Base-by-base conservation (phyloP, 2,888 invertebrate genomes). In the Hybos culiciformis region DNA sequence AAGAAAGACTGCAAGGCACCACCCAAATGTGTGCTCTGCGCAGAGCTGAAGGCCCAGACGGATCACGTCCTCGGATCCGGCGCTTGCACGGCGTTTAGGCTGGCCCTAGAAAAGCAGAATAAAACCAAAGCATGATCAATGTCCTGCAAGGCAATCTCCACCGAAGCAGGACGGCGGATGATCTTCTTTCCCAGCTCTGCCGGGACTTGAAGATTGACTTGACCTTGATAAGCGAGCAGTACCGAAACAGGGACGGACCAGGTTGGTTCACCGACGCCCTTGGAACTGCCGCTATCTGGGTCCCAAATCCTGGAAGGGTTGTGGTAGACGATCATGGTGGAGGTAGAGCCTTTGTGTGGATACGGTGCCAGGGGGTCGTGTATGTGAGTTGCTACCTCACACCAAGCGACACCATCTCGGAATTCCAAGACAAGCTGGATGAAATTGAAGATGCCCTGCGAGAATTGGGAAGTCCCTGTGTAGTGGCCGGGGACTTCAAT, bases 121-220 rank as follows among this genome's bases (percentile, higher is more conserved):
- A 15, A 12, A n/a, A 17, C 4, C 4, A 2, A 11, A 19, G 14
- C 39, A 39, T 40, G 40, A 31, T n/a, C 7, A 39, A 15, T 23
- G 37, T 41, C 2, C 42, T 43, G 1, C 44, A 37, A 24, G 44
- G 11, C 33, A 46, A 46, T 17, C 18, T 46, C 5, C 36, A 46
- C 18, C 21, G 43, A 23, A 46, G 46, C 20, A 19, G 26, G 23
- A 36, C 37, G 11, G 46, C 44, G 4, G 36, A 46, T 21, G 15
- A 44, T 14, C 37, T 42, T 6, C 45, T 45, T 4, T 7, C 11
- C 1, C 20, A 42, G 12, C 32, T 45, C 5, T 26, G 5, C 7
- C 8, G 6, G 3, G 43, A 43, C 2, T 23, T 43, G 24, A 24
- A 39, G 19, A 39, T 17, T 3, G 46, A 44, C 20, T 2, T 41